A percentile compares a stretch with the other conserved stretches of the same genome.
Evolutionary conservation across 2,888 invertebrate species (phyloP).

Genomic region (Sisyra nigra): DNA sequence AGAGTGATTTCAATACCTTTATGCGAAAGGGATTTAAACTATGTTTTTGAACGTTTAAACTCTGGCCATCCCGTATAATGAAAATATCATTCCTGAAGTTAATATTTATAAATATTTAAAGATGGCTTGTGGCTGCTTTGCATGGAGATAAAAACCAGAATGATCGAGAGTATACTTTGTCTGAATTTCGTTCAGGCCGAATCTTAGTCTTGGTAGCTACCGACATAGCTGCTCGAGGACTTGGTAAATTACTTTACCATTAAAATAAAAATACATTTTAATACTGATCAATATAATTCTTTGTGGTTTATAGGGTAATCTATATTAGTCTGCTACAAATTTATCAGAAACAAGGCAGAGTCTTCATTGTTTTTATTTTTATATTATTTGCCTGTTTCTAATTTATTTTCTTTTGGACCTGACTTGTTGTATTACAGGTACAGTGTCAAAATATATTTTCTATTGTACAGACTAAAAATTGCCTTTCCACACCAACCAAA

Average conservation of each 20-base stretch:
- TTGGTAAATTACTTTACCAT: conserved; percentile 49
- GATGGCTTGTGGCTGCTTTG: conserved; percentile 75
- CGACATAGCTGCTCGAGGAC: conserved; percentile 84
- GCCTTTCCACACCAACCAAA: no score
- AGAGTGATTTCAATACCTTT: no score
- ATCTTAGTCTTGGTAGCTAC: conserved; percentile 85
- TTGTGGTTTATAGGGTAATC: background rate
- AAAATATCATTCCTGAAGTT: background rate
- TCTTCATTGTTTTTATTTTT: background rate
- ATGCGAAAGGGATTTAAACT: no score
- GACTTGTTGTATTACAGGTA: conserved; percentile 2
- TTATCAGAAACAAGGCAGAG: conserved; percentile 1
- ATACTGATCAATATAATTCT: background rate
- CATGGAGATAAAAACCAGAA: conserved; percentile 91
- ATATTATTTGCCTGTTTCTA: conserved; percentile 1
- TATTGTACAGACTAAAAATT: conserved; percentile 3
- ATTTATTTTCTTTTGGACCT: background rate
- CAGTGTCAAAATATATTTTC: conserved; percentile 1
- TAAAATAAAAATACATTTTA: background rate
- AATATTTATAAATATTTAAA: conserved; percentile 19
- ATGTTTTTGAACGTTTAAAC: background rate
- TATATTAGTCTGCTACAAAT: conserved; percentile 2
- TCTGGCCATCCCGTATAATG: background rate
- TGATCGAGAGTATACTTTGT: conserved; percentile 83
- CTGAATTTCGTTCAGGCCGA: conserved; percentile 72